phyloP scores from a whole-genome alignment of 2,113 vertebrate genomes.

The Varanus salvator region DNA sequence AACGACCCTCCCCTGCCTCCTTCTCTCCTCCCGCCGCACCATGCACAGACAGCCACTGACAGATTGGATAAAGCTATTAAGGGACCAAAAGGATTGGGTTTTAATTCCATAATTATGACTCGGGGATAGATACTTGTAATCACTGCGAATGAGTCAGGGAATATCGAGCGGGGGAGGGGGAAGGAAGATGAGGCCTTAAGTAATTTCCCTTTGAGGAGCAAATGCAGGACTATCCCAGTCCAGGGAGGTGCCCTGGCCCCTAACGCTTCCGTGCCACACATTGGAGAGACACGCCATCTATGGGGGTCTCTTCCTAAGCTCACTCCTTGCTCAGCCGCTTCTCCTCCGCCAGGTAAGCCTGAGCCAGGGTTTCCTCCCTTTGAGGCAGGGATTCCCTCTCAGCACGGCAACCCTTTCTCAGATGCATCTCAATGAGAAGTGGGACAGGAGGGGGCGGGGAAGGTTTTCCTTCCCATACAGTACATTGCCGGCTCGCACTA shows the following conservation, averaged over 20 bases:
- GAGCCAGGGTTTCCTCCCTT: not conserved
- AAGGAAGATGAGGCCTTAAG: not conserved
- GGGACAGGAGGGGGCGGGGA: not conserved
- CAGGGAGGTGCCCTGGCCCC: no score
- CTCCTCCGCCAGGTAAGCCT: not conserved
- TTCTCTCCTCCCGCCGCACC: not conserved
- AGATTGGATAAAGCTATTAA: slow-evolving; percentile 30
- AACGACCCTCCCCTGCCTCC: not conserved
- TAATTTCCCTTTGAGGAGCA: not conserved
- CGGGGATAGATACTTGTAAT: not conserved
- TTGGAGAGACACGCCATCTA: not conserved
- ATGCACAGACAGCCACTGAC: slow-evolving; percentile 15
- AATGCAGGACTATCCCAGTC: not conserved
- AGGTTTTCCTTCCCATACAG: slow-evolving; percentile 18
- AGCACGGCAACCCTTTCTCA: not conserved
- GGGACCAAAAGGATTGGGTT: slow-evolving; percentile 16
- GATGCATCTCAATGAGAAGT: slow-evolving; percentile 43
- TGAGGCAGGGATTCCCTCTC: slow-evolving; percentile 42
- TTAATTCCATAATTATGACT: slow-evolving; percentile 47
- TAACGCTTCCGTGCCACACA: no score
- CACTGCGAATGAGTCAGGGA: rapidly evolving
- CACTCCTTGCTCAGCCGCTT: not conserved
- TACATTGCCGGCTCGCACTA: not conserved
- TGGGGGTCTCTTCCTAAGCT: not conserved
- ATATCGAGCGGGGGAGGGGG: rapidly evolving